These are phyloP conservation scores for Eretmocerus hayati DNA, from an alignment of 2,888 invertebrate species.

Conservation along the genomic window DNA sequence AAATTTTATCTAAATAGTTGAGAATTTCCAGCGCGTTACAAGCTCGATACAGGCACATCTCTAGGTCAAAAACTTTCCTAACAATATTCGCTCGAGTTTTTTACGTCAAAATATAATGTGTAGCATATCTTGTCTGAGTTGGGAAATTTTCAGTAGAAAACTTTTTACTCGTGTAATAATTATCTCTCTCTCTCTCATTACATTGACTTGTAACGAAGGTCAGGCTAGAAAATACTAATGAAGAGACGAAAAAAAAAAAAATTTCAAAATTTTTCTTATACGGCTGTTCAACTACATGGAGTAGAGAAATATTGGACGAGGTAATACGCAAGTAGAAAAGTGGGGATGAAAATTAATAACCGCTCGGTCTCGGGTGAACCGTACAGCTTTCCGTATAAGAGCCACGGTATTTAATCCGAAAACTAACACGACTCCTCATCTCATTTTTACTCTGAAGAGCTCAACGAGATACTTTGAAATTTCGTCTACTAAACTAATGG, in stretches of 20 bases:
- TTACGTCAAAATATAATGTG: no score
- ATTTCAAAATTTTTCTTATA: no score
- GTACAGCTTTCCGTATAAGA: slow-evolving; percentile 2
- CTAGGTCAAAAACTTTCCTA: no score
- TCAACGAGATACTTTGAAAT: background rate
- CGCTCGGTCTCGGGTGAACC: no score
- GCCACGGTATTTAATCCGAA: slow-evolving; percentile 8
- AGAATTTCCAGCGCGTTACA: no score
- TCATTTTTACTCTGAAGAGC: background rate
- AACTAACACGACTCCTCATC: background rate
- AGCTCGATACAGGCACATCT: no score
- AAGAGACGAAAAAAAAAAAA: background rate
- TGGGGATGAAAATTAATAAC: slow-evolving; percentile 10
- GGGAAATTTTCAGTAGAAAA: slow-evolving; percentile 1
- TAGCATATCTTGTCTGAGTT: no score
- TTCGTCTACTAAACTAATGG: background rate
- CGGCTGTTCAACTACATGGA: no score
- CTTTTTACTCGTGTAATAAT: no score
- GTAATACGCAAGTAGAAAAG: background rate
- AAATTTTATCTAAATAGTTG: no score
- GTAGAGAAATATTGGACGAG: background rate
- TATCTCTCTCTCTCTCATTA: background rate
- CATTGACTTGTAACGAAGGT: background rate
- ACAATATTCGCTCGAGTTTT: no score
- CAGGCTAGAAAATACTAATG: background rate